phyloP scores from a whole-genome alignment of 2,797 vertebrate species.

The Danio kyathit region DNA sequence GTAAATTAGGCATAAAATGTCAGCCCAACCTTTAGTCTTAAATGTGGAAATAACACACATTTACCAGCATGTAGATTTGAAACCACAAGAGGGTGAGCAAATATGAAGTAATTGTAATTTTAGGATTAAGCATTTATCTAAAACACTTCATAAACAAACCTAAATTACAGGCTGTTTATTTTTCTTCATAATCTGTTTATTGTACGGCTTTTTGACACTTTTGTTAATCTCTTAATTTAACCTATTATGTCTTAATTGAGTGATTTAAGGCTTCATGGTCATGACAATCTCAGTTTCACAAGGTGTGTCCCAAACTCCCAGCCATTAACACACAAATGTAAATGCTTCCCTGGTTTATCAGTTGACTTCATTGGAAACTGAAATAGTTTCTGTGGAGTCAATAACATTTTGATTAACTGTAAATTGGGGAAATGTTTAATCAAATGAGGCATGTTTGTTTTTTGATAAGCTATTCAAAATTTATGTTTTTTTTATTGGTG shows the following conservation, averaged over 20 bases:
- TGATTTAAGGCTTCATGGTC: neutral
- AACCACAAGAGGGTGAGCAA: neutral
- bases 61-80: neutral
- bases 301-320: neutral
- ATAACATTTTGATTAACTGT: too few species aligned
- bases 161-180: slow-evolving; percentile 24
- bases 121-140: neutral
- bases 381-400: neutral
- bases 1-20: too few species aligned
- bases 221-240: slow-evolving; percentile 11
- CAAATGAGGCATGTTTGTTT: too few species aligned
- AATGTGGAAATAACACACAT: neutral
- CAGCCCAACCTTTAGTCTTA: neutral
- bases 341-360: neutral
- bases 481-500: too few species aligned
- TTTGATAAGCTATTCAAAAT: too few species aligned
- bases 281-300: slow-evolving; percentile 11
- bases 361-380: neutral
- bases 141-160: neutral
- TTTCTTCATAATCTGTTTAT: slow-evolving; percentile 19
- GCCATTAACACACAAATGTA: neutral
- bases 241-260: slow-evolving; percentile 8
- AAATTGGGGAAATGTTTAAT: too few species aligned
- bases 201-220: slow-evolving; percentile 39
- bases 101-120: neutral